Evolutionary conservation across 2,797 vertebrate genomes (phyloP).

Genomic region (Tapirus indicus): DNA sequence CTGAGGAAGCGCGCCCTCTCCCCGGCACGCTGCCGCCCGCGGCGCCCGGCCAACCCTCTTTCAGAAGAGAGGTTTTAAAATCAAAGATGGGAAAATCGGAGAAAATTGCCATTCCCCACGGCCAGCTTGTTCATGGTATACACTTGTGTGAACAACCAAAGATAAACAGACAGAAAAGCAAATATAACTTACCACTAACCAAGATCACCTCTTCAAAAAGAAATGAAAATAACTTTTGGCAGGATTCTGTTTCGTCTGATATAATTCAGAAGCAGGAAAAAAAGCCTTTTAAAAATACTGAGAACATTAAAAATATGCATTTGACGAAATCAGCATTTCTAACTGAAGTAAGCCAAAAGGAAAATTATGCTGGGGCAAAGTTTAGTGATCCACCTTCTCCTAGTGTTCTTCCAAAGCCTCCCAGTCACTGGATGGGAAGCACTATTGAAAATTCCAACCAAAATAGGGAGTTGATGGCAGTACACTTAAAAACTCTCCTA

Average conservation of each 20-base stretch:
- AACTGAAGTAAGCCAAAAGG: conserved; percentile 91
- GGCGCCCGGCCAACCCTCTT: conserved; percentile 47
- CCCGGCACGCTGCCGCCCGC: not conserved
- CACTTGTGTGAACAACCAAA: conserved; percentile 90
- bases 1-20: not conserved
- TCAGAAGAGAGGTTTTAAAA: conserved; percentile 86
- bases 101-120: conserved; percentile 85
- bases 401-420: conserved; percentile 96
- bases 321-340: conserved; percentile 81
- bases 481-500: conserved; percentile 95
- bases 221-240: conserved; percentile 88
- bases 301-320: conserved; percentile 87
- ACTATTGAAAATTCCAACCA: conserved; percentile 88
- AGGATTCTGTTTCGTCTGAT: conserved; percentile 85
- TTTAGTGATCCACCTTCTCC: conserved; percentile 98
- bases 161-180: conserved; percentile 89
- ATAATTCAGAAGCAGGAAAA: conserved; percentile 88
- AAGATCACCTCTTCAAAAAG: conserved; percentile 87
- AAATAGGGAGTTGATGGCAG: conserved; percentile 94
- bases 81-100: conserved; percentile 90
- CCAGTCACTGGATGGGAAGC: conserved; percentile 96
- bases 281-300: conserved; percentile 89
- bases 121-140: conserved; percentile 87
- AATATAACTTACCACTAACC: conserved; percentile 84
- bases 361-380: conserved; percentile 96